Evolutionary conservation across 2,888 invertebrate species (phyloP).

Genomic region (Catocala sponsa): DNA sequence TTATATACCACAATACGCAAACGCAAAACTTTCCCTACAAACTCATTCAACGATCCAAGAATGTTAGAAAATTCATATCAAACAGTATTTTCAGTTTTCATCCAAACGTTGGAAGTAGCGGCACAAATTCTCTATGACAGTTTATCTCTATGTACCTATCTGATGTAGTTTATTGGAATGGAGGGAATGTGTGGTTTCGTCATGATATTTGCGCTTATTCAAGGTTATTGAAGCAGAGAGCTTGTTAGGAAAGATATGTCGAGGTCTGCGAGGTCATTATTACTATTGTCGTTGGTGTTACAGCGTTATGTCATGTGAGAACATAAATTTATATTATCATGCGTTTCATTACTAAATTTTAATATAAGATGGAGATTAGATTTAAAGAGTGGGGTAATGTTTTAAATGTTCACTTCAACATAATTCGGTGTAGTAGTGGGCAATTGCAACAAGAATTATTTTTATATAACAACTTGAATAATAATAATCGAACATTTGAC

Average conservation of each 20-base stretch:
- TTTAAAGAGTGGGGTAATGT: too few species aligned
- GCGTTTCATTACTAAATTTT: too few species aligned
- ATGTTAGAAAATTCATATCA: slow-evolving; percentile 5
- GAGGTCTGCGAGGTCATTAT: slow-evolving; percentile 10
- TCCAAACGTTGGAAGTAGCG: slow-evolving; percentile 26
- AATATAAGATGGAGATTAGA: too few species aligned
- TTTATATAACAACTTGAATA: too few species aligned
- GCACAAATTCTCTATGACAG: slow-evolving; percentile 51
- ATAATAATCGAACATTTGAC: too few species aligned
- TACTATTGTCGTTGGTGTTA: not conserved
- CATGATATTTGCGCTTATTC: slow-evolving; percentile 29
- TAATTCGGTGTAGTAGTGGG: too few species aligned
- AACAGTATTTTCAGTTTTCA: slow-evolving; percentile 25
- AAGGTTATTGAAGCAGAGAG: slow-evolving; percentile 25
- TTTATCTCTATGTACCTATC: slow-evolving; percentile 37
- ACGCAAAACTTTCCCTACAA: not conserved
- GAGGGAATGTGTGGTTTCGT: slow-evolving; percentile 28
- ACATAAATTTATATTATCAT: too few species aligned
- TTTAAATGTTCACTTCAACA: too few species aligned
- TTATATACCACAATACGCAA: not conserved
- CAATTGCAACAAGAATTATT: too few species aligned
- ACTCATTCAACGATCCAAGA: not conserved
- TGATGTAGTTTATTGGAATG: slow-evolving; percentile 37
- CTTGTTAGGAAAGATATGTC: slow-evolving; percentile 16
- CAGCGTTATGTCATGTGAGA: too few species aligned